These are phyloP conservation scores for Pangasius larnaudii DNA, from an alignment of 2,797 vertebrate species.

Conservation along the genomic window DNA sequence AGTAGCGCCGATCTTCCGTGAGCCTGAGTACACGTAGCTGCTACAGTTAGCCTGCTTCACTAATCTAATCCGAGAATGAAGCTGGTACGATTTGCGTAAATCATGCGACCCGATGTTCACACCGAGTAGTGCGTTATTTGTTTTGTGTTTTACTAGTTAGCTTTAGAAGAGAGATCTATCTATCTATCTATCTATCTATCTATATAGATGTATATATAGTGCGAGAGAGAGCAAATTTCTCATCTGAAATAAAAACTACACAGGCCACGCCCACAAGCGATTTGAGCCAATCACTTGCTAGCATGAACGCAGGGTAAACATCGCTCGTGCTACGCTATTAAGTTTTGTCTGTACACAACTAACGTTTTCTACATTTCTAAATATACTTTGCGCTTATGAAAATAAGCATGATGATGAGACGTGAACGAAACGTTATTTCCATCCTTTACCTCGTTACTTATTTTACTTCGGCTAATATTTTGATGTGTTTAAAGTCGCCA, in stretches of 20 bases:
- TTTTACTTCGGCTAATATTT: neutral
- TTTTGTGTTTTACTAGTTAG: neutral
- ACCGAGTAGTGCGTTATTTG: neutral
- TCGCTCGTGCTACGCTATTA: neutral
- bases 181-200: no score
- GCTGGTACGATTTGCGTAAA: neutral
- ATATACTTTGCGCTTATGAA: no score
- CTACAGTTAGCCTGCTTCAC: neutral
- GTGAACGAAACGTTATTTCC: neutral
- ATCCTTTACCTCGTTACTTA: neutral
- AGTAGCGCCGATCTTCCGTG: neutral
- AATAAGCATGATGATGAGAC: no score
- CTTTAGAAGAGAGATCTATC: neutral
- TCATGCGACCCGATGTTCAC: no score
- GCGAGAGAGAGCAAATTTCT: no score
- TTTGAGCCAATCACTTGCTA: neutral
- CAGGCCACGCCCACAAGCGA: neutral
- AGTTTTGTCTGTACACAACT: no score
- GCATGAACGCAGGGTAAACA: no score
- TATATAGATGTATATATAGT: no score
- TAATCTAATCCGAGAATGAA: neutral
- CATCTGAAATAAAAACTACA: neutral
- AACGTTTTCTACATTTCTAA: no score
- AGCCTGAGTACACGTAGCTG: neutral
- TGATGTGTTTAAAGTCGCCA: neutral